Evolutionary conservation across 2,797 vertebrate species (phyloP).

Genomic region (Poeciliopsis turneri): DNA sequence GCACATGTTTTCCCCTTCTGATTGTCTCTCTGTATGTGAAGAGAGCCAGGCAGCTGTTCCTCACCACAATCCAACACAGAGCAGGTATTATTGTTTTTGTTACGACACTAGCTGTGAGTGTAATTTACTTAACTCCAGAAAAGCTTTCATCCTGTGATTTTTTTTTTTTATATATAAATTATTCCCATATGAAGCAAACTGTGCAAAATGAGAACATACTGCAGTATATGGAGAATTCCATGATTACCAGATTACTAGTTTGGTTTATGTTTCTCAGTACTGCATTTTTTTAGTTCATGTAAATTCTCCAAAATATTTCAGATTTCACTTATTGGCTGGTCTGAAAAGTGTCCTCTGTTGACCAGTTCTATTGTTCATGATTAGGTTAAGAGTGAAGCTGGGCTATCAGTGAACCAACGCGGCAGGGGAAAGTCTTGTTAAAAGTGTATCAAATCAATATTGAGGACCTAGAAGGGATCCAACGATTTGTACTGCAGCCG

Average conservation of each 20-base stretch:
- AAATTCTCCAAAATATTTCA: neutral
- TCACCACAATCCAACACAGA: slow-evolving; percentile 22
- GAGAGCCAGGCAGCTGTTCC: slow-evolving; percentile 50
- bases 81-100: slow-evolving; percentile 23
- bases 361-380: neutral
- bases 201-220: neutral
- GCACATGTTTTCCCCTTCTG: slow-evolving; percentile 62
- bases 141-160: neutral
- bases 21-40: slow-evolving; percentile 27
- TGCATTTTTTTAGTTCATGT: neutral
- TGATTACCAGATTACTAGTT: neutral
- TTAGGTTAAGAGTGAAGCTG: neutral
- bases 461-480: neutral
- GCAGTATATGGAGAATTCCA: neutral
- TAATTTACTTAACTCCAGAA: neutral
- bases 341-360: neutral
- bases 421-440: neutral
- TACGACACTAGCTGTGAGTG: neutral
- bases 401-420: neutral
- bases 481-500: neutral
- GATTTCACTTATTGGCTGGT: neutral
- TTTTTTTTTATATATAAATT: neutral
- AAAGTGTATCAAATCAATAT: neutral
- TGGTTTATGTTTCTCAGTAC: neutral
- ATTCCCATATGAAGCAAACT: neutral